Evolutionary conservation across 2,888 invertebrate genomes (phyloP).

Genomic region (Brenthis daphne): DNA sequence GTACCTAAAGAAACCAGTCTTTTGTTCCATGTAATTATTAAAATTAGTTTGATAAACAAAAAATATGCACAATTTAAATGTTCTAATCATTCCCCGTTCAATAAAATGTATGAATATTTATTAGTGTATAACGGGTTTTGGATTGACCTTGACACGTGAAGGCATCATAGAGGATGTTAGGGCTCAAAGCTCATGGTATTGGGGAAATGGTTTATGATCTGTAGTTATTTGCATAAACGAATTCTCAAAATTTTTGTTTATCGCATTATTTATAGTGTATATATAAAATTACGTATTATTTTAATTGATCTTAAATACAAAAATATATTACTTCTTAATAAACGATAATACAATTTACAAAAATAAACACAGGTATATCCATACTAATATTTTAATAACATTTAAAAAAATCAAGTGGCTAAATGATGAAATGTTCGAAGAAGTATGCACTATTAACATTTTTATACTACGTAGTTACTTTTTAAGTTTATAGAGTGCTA

Average conservation of each 20-base stretch:
- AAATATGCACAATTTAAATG: too few relatives aligned
- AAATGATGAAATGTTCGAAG: background rate
- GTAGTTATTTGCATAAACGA: too few relatives aligned
- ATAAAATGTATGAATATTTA: slow-evolving; percentile 2
- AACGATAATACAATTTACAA: too few relatives aligned
- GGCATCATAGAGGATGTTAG: slow-evolving; percentile 1
- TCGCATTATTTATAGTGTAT: too few relatives aligned
- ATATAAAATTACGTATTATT: too few relatives aligned
- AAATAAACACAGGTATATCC: too few relatives aligned
- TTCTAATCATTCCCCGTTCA: background rate
- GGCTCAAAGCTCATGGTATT: slow-evolving; percentile 8
- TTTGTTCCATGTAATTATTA: too few relatives aligned
- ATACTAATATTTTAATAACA: background rate
- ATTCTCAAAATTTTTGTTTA: too few relatives aligned
- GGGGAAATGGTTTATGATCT: background rate
- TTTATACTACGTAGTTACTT: background rate
- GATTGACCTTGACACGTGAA: slow-evolving; percentile 13
- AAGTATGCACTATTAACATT: background rate
- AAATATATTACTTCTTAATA: too few relatives aligned
- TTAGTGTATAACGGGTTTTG: background rate
- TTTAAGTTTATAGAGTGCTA: slow-evolving; percentile 6
- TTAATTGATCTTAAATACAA: too few relatives aligned
- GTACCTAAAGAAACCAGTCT: too few relatives aligned
- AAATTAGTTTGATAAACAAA: too few relatives aligned
- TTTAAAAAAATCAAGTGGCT: background rate